phyloP scores from a whole-genome alignment of 2,888 invertebrate genomes.

The Hemaris fuciformis region DNA sequence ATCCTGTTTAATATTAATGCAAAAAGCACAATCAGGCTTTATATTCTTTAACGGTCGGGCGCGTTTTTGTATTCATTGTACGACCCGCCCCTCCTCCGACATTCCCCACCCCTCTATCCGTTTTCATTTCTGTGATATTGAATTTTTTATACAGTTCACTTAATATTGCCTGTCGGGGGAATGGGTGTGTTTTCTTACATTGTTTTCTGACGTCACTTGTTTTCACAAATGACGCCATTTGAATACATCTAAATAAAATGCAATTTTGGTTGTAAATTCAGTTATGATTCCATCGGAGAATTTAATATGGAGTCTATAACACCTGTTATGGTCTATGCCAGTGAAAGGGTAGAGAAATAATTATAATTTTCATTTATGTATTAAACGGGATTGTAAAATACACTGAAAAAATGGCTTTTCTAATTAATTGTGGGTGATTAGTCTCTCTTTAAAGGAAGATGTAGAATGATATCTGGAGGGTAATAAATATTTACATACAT shows the following conservation, averaged over 20 bases:
- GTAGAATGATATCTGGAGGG: no score
- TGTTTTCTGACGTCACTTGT: neutral
- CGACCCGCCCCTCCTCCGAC: neutral
- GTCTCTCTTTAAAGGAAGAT: no score
- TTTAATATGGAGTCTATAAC: no score
- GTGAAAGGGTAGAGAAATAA: no score
- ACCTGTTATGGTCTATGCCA: no score
- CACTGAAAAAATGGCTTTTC: no score
- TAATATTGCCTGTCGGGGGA: slow-evolving; percentile 22
- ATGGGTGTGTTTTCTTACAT: neutral
- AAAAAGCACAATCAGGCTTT: slow-evolving; percentile 45
- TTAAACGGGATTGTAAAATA: no score
- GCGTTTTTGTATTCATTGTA: slow-evolving; percentile 54
- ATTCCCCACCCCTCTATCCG: neutral
- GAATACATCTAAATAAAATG: neutral
- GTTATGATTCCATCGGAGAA: no score
- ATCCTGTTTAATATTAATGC: slow-evolving; percentile 40
- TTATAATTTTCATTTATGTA: no score
- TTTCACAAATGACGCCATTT: neutral
- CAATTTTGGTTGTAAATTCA: neutral
- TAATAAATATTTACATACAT: no score
- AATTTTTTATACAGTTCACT: slow-evolving; percentile 39
- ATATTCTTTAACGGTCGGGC: slow-evolving; percentile 44
- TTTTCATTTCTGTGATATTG: slow-evolving; percentile 27
- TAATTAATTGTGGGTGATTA: no score